A percentile compares a stretch with the other conserved stretches of the same genome.
Conservation (phyloP, 2,797 vertebrate species). For the Selene dorsalis region DNA sequence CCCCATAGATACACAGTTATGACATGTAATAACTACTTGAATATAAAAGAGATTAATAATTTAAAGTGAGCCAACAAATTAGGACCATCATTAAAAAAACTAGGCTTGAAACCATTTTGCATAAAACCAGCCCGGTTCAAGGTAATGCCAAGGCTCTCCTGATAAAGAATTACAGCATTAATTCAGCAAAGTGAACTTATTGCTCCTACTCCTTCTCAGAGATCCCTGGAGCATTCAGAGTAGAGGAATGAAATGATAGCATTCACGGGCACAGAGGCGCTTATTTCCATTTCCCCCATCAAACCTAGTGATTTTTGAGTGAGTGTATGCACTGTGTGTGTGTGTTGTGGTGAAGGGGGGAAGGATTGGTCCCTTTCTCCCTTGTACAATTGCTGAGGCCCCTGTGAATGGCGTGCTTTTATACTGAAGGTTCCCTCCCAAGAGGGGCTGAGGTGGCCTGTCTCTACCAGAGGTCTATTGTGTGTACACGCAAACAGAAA, state of each 20-base stretch:
- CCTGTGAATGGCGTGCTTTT: conserved; percentile 59
- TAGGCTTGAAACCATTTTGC: conserved; percentile 98
- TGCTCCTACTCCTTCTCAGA: conserved; percentile 94
- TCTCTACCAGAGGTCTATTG: conserved; percentile 56
- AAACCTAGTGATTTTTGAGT: conserved; percentile 59
- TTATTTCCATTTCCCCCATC: conserved; percentile 90
- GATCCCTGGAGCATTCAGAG: conserved; percentile 97
- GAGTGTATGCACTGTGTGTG: conserved; percentile 30
- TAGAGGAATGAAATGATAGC: conserved; percentile 95
- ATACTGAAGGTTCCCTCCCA: conserved; percentile 57
- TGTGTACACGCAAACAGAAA: conserved; percentile 55
- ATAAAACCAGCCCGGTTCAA: conserved; percentile 96
- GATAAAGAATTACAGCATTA: conserved; percentile 99
- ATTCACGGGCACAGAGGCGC: conserved; percentile 89
- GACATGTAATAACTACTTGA: conserved; percentile 99
- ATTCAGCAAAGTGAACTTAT: conserved; percentile 99
- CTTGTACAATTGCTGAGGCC: conserved; percentile 56
- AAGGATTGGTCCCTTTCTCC: conserved; percentile 55
- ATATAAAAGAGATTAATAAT: conserved; percentile 99
- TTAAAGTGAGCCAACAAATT: conserved; percentile 99
- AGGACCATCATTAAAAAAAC: conserved; percentile 99
- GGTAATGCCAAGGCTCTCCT: conserved; percentile 90
- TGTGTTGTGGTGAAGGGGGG: conserved; percentile 29
- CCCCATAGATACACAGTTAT: conserved; percentile 99
- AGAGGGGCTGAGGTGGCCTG: conserved; percentile 38